Percentiles rank a stretch among this genome's conserved stretches.
Conservation (phyloP, 2,113 vertebrate genomes). For the Plectropomus leopardus region DNA sequence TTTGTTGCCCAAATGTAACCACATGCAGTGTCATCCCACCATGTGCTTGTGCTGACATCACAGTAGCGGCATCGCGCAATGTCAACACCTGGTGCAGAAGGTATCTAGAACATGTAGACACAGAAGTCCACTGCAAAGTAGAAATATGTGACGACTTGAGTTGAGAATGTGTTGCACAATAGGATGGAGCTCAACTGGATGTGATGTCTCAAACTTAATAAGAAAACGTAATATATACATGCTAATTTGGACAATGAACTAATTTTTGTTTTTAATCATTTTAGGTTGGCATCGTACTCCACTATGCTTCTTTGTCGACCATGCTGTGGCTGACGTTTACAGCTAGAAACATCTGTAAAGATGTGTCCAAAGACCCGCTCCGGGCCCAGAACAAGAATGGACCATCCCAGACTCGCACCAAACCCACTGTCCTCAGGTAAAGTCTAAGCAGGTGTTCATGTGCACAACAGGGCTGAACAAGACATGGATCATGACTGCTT, state of each 20-base stretch:
- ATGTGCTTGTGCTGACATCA: no score
- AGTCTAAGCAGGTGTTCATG: neutral
- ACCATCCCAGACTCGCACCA: conserved; percentile 77
- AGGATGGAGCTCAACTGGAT: neutral
- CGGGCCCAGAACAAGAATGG: conserved; percentile 84
- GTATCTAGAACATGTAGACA: no score
- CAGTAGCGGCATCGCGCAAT: no score
- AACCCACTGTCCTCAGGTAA: conserved; percentile 92
- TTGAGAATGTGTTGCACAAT: neutral
- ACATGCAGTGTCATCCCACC: no score
- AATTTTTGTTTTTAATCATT: neutral
- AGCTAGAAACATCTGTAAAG: conserved; percentile 93
- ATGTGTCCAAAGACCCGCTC: conserved; percentile 90
- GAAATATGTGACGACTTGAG: no score
- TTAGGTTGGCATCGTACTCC: conserved; percentile 93
- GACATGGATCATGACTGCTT: neutral
- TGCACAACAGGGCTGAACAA: neutral
- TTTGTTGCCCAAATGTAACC: no score
- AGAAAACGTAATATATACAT: neutral
- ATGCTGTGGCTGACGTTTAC: conserved; percentile 94
- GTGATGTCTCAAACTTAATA: neutral
- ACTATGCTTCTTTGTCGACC: conserved; percentile 93
- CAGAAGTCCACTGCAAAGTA: no score
- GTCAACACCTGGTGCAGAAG: no score
- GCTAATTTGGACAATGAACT: neutral